Percentiles rank a stretch among this genome's conserved stretches.
Evolutionary conservation across 2,888 invertebrate genomes (phyloP).

Genomic region (Enchytraeus crypticus): DNA sequence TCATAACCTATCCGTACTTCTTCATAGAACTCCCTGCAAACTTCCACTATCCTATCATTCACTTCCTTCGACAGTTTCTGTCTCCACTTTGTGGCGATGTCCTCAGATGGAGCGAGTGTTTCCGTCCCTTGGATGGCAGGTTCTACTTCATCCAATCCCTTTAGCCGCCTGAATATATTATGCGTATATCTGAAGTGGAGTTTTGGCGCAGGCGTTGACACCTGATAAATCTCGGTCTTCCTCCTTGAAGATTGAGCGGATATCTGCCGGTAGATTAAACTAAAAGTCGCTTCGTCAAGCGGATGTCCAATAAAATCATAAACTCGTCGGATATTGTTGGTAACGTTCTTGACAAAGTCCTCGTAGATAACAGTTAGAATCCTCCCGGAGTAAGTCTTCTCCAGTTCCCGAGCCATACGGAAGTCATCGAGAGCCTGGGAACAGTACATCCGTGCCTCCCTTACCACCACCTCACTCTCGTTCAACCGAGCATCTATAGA

Average conservation of each 20-base stretch:
- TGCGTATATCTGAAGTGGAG: no score
- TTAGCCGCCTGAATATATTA: no score
- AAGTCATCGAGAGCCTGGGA: slow-evolving; percentile 5
- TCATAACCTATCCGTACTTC: neutral
- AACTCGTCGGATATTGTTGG: neutral
- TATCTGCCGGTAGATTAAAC: no score
- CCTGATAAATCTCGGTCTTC: no score
- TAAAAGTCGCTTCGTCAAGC: neutral
- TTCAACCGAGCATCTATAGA: neutral
- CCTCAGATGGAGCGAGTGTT: neutral
- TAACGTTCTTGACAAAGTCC: slow-evolving; percentile 6
- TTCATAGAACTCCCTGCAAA: neutral
- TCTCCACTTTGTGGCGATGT: neutral
- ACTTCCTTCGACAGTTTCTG: neutral
- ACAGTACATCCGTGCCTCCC: slow-evolving; percentile 15
- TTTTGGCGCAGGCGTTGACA: no score
- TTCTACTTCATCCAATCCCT: neutral
- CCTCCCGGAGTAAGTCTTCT: slow-evolving; percentile 8
- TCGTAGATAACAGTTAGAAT: slow-evolving; percentile 11
- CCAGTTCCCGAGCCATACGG: neutral
- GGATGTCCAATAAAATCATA: neutral
- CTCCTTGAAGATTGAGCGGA: no score
- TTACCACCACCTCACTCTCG: neutral
- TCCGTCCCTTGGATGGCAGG: neutral
- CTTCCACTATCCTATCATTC: neutral